These are phyloP conservation scores for Urocolius indicus DNA, from an alignment of 2,113 vertebrate species.

Conservation along the genomic window DNA sequence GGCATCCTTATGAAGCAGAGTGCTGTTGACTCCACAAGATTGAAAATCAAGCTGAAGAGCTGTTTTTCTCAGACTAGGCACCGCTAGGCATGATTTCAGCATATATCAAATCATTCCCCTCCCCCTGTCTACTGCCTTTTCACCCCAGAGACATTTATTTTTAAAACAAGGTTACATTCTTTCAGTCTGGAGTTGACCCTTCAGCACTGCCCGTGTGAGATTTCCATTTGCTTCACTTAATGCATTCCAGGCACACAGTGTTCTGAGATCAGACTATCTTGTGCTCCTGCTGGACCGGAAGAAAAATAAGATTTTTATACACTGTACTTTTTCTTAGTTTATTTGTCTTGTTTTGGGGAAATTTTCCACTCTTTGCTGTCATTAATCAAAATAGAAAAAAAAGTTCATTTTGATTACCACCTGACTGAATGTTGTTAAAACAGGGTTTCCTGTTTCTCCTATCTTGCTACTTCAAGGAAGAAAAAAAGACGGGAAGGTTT, in stretches of 20 bases:
- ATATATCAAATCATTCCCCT: not conserved
- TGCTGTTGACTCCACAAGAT: not conserved
- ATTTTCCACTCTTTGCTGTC: not conserved
- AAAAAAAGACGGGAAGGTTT: not conserved
- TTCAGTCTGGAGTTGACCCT: slow-evolving; percentile 46
- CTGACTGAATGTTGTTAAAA: not conserved
- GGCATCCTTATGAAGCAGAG: not conserved
- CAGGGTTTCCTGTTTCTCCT: not conserved
- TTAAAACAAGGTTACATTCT: slow-evolving; percentile 58
- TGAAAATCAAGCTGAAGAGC: not conserved
- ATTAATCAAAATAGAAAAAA: not conserved
- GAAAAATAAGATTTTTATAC: not conserved
- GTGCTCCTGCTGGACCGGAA: not conserved
- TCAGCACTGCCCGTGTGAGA: not conserved
- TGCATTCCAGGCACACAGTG: slow-evolving; percentile 31
- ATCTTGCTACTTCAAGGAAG: not conserved
- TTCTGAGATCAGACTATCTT: slow-evolving; percentile 2
- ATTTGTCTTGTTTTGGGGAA: not conserved
- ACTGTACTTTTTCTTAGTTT: not conserved
- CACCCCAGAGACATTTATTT: slow-evolving; percentile 36
- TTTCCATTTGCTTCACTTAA: slow-evolving; percentile 47
- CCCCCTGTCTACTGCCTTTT: not conserved
- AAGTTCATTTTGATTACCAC: not conserved
- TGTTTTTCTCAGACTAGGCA: not conserved
- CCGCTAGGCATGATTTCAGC: not conserved